Evolutionary conservation across 1,140 invertebrate genomes (phyloP).

Genomic region (Cephus cinctus): DNA sequence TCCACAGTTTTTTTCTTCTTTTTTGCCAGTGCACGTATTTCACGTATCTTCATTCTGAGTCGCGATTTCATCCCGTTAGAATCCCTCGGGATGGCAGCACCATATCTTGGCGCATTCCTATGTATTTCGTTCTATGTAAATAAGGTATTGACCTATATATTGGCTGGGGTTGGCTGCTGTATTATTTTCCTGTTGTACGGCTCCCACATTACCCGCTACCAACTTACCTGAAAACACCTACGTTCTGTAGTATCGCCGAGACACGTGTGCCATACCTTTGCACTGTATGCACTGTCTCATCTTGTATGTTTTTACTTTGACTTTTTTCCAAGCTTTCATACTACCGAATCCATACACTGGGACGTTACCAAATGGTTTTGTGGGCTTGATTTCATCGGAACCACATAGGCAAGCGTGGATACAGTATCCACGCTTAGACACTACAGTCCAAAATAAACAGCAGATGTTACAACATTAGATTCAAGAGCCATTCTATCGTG

Average conservation of each 20-base stretch:
- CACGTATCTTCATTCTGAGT: conserved; percentile 16
- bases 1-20: background rate
- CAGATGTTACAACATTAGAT: conserved; percentile 3
- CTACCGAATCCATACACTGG: too few species aligned
- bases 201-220: background rate
- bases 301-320: too few species aligned
- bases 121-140: conserved; percentile 12
- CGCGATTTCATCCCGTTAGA: conserved; percentile 21
- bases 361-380: too few species aligned
- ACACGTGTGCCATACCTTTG: too few species aligned
- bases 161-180: too few species aligned
- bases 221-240: background rate
- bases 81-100: conserved; percentile 17
- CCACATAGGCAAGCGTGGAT: conserved; percentile 8
- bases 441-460: conserved; percentile 1
- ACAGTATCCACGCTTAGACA: background rate
- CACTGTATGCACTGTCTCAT: too few species aligned
- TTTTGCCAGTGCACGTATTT: conserved; percentile 11
- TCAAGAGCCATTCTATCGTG: background rate
- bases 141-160: conserved; percentile 14
- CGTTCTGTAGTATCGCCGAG: conserved; percentile 7
- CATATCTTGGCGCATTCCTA: conserved; percentile 18
- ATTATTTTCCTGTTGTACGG: background rate
- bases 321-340: too few species aligned
- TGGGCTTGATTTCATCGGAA: too few species aligned